Conservation (phyloP, 2,888 invertebrate species). For the Caenorhabditis zanzibari region DNA sequence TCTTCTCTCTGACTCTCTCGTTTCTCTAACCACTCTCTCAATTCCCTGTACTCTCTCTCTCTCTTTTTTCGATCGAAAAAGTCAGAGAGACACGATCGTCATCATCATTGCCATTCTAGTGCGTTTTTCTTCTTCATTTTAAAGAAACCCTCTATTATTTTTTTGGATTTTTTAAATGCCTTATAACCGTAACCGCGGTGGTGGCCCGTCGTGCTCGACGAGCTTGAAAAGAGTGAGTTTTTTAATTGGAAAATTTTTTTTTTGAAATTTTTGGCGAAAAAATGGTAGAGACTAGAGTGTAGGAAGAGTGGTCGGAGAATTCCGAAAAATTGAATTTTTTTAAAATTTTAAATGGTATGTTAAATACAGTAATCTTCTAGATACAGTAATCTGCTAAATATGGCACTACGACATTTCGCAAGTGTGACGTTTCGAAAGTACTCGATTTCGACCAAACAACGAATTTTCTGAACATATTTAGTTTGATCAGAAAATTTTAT, state of each 20-base stretch:
- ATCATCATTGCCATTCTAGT: neutral
- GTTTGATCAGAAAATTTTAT: too few species aligned
- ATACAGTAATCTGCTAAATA: too few species aligned
- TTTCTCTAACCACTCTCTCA: constrained; percentile 17
- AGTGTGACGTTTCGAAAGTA: too few species aligned
- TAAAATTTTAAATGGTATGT: too few species aligned
- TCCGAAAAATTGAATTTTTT: too few species aligned
- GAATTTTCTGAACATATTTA: too few species aligned
- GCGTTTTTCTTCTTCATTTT: too few species aligned
- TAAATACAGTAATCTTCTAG: too few species aligned
- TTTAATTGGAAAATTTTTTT: too few species aligned
- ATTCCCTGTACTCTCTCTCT: neutral
- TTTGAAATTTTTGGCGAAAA: too few species aligned
- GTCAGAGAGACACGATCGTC: neutral
- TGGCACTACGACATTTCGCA: too few species aligned
- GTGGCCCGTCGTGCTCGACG: neutral
- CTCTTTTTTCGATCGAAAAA: neutral
- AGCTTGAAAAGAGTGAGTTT: constrained; percentile 19
- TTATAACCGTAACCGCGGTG: neutral
- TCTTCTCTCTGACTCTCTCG: constrained; percentile 3
- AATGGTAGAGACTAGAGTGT: constrained; percentile 24
- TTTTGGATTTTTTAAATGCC: constrained; percentile 2
- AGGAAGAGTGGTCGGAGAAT: neutral
- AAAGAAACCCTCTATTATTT: neutral
- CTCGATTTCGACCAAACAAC: too few species aligned